A percentile compares a stretch with the other conserved stretches of the same genome.
phyloP scores from a whole-genome alignment of 2,888 invertebrate genomes.

The Caenorhabditis wallacei region DNA sequence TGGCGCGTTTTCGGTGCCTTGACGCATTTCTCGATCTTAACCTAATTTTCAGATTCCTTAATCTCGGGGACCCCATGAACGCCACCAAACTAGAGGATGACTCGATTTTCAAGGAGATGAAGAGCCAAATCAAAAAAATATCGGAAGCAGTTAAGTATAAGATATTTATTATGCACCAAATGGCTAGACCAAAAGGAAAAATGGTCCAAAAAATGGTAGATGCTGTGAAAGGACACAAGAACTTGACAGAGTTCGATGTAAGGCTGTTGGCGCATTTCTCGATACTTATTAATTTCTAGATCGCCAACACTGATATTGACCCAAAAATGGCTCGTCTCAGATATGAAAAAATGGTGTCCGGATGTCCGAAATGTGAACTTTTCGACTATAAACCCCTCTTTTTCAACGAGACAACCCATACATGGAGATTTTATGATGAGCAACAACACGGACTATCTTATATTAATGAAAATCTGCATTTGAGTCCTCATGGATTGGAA shows the following conservation, averaged over 20 bases:
- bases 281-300: not conserved
- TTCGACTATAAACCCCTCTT: conserved; percentile 6
- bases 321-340: conserved; percentile 1
- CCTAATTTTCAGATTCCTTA: not conserved
- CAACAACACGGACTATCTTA: not conserved
- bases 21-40: not conserved
- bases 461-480: conserved; percentile 8
- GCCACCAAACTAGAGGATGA: not conserved
- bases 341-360: not conserved
- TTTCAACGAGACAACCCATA: conserved; percentile 1
- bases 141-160: not conserved
- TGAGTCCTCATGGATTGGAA: conserved; percentile 23
- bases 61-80: not conserved
- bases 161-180: not conserved
- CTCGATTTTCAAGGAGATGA: not conserved
- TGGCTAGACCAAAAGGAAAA: not conserved
- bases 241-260: not conserved
- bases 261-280: not conserved
- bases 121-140: not conserved
- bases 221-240: not conserved
- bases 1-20: not conserved
- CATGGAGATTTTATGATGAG: conserved; percentile 9
- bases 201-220: not conserved
- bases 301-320: not conserved
- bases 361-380: conserved; percentile 16